Conservation (phyloP, 2,113 vertebrate species). For the Potamarius usumacintae region DNA sequence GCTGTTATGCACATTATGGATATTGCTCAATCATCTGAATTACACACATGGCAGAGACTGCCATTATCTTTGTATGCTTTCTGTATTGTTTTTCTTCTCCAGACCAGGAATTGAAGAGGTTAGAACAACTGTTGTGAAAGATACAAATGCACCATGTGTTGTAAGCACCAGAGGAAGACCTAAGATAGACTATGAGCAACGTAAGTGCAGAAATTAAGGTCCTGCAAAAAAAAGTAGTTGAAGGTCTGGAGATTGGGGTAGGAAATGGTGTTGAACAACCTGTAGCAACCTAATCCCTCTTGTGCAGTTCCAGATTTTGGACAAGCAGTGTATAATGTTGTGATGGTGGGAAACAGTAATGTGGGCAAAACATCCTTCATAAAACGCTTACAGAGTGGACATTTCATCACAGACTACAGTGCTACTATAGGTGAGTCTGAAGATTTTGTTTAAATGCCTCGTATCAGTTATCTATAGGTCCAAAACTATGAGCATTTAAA, state of each 20-base stretch:
- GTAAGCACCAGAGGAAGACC: slow-evolving; percentile 2
- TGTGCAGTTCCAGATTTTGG: slow-evolving; percentile 30
- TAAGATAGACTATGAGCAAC: slow-evolving; percentile 33
- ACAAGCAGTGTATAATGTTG: slow-evolving; percentile 78
- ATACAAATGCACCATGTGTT: not conserved
- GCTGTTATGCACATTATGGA: not conserved
- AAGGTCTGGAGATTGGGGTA: not conserved
- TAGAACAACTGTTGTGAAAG: not conserved
- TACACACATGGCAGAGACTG: not conserved
- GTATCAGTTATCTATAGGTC: not conserved
- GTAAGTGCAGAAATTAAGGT: slow-evolving; percentile 15
- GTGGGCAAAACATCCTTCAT: slow-evolving; percentile 94
- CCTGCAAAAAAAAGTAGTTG: not conserved
- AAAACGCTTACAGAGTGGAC: slow-evolving; percentile 72
- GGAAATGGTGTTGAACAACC: not conserved
- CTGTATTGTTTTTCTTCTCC: not conserved
- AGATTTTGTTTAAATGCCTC: not conserved
- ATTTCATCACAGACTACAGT: slow-evolving; percentile 66
- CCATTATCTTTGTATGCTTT: not conserved
- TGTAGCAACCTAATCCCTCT: not conserved
- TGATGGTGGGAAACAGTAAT: slow-evolving; percentile 84
- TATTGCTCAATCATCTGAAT: not conserved
- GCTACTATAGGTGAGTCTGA: slow-evolving; percentile 83
- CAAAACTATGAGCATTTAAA: not conserved
- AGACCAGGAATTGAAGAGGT: slow-evolving; percentile 13